phyloP scores from a whole-genome alignment of 1,140 invertebrate genomes.

The Pachypsylla venusta region DNA sequence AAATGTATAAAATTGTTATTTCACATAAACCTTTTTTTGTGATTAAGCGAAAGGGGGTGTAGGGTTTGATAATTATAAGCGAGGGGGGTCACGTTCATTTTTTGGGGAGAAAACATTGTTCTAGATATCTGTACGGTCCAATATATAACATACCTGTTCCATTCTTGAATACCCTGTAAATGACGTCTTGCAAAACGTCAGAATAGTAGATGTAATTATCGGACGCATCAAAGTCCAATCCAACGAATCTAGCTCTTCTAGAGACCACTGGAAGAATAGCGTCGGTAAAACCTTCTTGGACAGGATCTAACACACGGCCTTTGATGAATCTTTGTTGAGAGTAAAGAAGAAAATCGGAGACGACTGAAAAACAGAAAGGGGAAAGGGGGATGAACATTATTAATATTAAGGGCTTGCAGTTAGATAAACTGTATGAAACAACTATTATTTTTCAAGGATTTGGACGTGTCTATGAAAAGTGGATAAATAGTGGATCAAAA shows the following conservation, averaged over 20 bases:
- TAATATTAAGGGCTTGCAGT: too few species aligned
- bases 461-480: too few species aligned
- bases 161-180: constrained; percentile 78
- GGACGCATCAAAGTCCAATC: constrained; percentile 87
- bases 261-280: constrained; percentile 85
- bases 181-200: constrained; percentile 91
- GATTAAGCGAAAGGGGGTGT: too few species aligned
- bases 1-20: too few species aligned
- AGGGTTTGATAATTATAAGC: too few species aligned
- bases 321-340: constrained; percentile 95
- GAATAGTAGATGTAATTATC: constrained; percentile 92
- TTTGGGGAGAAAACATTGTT: too few species aligned
- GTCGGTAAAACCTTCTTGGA: constrained; percentile 80
- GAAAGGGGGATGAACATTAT: not conserved
- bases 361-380: constrained; percentile 34
- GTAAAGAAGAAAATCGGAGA: constrained; percentile 89
- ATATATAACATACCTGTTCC: constrained; percentile 46
- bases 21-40: too few species aligned
- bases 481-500: too few species aligned
- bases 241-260: constrained; percentile 81
- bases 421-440: too few species aligned
- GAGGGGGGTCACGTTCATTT: too few species aligned
- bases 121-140: too few species aligned
- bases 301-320: constrained; percentile 78
- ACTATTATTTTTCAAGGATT: too few species aligned